Conservation (phyloP, 2,797 vertebrate species). For the Notoglanidium macrostoma region DNA sequence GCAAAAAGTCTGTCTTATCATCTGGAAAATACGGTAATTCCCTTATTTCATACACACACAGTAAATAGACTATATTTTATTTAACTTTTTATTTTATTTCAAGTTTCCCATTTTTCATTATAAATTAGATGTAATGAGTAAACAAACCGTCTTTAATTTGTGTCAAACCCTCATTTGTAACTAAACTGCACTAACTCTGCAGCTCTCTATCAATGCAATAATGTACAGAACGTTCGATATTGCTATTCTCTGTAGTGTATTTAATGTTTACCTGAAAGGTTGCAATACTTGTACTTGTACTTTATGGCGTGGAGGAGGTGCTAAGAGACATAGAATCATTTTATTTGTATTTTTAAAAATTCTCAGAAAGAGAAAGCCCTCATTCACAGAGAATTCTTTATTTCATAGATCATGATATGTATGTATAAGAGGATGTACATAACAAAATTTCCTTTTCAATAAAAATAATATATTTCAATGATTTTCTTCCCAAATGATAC, state of each 20-base stretch:
- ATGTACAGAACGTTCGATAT: constrained; percentile 87
- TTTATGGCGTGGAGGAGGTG: constrained; percentile 51
- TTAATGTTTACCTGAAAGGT: constrained; percentile 76
- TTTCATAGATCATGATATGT: constrained; percentile 53
- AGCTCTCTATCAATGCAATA: constrained; percentile 92
- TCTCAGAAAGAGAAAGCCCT: constrained; percentile 46
- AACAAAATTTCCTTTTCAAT: constrained; percentile 61
- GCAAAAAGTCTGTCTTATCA: neutral
- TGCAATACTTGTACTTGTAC: constrained; percentile 70
- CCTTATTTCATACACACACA: neutral
- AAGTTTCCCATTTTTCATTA: neutral
- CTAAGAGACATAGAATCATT: constrained; percentile 48
- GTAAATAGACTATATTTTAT: neutral
- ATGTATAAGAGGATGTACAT: constrained; percentile 55
- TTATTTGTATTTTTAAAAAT: constrained; percentile 61
- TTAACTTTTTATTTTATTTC: neutral
- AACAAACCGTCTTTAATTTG: constrained; percentile 51
- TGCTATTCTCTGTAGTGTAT: constrained; percentile 72
- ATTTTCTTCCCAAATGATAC: constrained; percentile 51
- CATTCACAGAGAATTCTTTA: constrained; percentile 51
- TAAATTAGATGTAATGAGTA: neutral
- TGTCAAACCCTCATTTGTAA: constrained; percentile 59
- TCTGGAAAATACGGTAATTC: constrained; percentile 5
- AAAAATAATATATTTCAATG: constrained; percentile 64
- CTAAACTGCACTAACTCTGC: constrained; percentile 75